These are phyloP conservation scores for Seriola dumerili DNA, from an alignment of 2,113 vertebrate genomes.

Conservation along the genomic window DNA sequence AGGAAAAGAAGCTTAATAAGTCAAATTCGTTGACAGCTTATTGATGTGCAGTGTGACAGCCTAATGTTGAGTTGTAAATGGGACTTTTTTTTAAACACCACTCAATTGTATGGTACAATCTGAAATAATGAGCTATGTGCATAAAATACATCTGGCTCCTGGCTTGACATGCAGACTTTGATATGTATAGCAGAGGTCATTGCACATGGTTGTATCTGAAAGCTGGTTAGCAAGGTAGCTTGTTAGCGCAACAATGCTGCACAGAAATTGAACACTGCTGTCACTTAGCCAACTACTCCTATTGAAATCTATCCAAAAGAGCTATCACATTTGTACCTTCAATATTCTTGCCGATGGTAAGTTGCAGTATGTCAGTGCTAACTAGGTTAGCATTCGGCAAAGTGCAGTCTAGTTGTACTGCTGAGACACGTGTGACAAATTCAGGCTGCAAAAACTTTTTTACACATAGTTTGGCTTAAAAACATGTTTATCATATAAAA, in stretches of 20 bases:
- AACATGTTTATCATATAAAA: neutral
- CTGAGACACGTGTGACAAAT: neutral
- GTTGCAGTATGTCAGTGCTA: conserved; percentile 19
- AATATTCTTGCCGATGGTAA: neutral
- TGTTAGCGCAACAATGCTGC: conserved; percentile 58
- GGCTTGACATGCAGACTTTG: conserved; percentile 66
- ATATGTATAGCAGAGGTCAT: conserved; percentile 60
- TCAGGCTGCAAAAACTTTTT: neutral
- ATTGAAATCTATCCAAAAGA: conserved; percentile 48
- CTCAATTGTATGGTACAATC: conserved; percentile 51
- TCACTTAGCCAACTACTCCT: conserved; percentile 60
- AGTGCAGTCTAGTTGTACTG: neutral
- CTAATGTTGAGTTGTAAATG: conserved; percentile 56
- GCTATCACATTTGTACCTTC: conserved; percentile 1
- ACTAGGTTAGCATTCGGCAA: conserved; percentile 4
- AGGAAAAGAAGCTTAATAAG: conserved; percentile 31
- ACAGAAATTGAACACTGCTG: conserved; percentile 38
- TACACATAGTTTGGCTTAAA: neutral
- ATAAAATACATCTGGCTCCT: conserved; percentile 55
- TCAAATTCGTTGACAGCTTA: conserved; percentile 15
- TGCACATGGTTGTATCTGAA: conserved; percentile 62
- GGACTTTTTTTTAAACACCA: conserved; percentile 58
- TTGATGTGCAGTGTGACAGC: conserved; percentile 56
- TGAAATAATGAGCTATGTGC: conserved; percentile 75
- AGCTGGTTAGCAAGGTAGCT: conserved; percentile 70